Conservation (phyloP, 1,140 invertebrate species). For the Drosophila melanica region DNA sequence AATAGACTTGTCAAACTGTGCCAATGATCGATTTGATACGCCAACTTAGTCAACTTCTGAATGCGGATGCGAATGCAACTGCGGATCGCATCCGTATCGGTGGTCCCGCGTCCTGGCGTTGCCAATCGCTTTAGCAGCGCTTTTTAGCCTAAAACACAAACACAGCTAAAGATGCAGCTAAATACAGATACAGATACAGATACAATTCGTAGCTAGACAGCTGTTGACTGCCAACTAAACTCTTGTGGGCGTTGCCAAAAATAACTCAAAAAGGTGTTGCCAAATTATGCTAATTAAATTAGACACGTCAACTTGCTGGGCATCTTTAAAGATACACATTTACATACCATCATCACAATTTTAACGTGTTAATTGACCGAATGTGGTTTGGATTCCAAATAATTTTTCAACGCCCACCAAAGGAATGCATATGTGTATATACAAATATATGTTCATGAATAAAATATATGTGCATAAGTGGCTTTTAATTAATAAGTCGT, state of each 20-base stretch:
- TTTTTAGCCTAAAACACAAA: conserved; percentile 62
- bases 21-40: conserved; percentile 81
- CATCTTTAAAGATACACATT: conserved; percentile 25
- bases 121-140: conserved; percentile 77
- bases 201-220: conserved; percentile 23
- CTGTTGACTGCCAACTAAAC: conserved; percentile 6
- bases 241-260: conserved; percentile 44
- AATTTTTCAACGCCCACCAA: conserved; percentile 71
- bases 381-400: conserved; percentile 53
- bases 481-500: conserved; percentile 3
- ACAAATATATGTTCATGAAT: conserved; percentile 34
- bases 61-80: conserved; percentile 31
- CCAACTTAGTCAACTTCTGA: conserved; percentile 73
- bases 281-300: conserved; percentile 81
- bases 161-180: conserved; percentile 7
- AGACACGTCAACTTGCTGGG: conserved; percentile 19
- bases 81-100: neutral
- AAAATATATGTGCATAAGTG: neutral
- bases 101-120: conserved; percentile 48
- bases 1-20: conserved; percentile 81
- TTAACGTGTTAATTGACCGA: conserved; percentile 63
- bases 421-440: neutral
- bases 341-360: conserved; percentile 35
- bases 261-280: conserved; percentile 64
- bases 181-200: conserved; percentile 20